Conservation (phyloP, 2,113 vertebrate species). For the Cisticola juncidis region DNA sequence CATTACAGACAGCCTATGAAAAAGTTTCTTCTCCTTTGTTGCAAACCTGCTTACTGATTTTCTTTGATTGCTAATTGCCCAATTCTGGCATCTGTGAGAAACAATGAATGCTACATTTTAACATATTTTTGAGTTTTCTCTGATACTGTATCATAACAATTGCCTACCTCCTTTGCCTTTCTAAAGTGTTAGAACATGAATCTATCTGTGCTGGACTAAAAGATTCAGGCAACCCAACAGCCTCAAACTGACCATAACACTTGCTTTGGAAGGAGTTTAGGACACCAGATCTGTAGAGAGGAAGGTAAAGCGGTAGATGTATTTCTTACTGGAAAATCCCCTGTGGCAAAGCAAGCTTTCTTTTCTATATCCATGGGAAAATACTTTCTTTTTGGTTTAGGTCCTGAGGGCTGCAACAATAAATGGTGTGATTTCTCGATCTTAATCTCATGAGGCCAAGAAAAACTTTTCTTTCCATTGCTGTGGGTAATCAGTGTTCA, state of each 20-base stretch:
- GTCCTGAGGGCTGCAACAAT: background rate
- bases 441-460: background rate
- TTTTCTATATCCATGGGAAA: background rate
- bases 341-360: background rate
- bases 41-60: background rate
- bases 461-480: background rate
- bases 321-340: background rate
- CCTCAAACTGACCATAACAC: background rate
- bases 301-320: background rate
- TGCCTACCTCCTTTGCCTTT: background rate
- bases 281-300: background rate
- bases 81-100: background rate
- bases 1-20: background rate
- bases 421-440: background rate
- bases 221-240: background rate
- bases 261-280: background rate
- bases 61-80: background rate
- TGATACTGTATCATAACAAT: background rate
- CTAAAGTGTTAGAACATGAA: background rate
- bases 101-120: background rate
- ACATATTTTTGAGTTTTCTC: background rate
- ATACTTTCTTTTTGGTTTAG: background rate
- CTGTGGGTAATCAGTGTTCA: background rate
- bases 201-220: background rate
- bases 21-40: background rate